Conservation (phyloP, 2,888 invertebrate species). For the Halictus quadricinctus region DNA sequence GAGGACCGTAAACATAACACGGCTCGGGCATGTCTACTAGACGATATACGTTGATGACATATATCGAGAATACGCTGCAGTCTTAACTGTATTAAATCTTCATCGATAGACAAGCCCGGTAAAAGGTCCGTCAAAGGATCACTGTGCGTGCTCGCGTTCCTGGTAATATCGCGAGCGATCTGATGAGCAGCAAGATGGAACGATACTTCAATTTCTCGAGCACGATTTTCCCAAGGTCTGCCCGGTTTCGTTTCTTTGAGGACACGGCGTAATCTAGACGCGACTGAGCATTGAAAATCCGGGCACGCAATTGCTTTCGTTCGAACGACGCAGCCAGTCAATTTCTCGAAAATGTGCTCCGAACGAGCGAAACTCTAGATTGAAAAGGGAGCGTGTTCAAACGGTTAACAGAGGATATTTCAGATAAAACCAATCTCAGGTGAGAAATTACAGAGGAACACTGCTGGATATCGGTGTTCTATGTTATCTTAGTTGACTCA, state of each 20-base stretch:
- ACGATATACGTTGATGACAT: too few relatives aligned
- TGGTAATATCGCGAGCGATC: conserved; percentile 23
- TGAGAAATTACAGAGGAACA: not conserved
- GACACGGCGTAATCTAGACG: conserved; percentile 36
- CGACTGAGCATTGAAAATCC: conserved; percentile 24
- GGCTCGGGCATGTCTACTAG: too few relatives aligned
- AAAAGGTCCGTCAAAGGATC: not conserved
- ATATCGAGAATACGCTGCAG: too few relatives aligned
- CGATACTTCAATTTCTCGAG: not conserved
- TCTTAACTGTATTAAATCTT: not conserved
- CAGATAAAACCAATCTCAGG: not conserved
- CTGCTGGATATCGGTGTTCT: not conserved
- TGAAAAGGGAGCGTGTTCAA: not conserved
- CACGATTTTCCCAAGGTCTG: conserved; percentile 38
- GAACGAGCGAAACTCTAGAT: conserved; percentile 6
- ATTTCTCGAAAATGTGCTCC: conserved; percentile 1
- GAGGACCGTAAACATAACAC: too few relatives aligned
- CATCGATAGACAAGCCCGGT: not conserved
- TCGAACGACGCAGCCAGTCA: not conserved
- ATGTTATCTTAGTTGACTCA: conserved; percentile 78
- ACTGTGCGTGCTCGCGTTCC: not conserved
- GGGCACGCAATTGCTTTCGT: not conserved
- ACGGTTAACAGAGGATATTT: not conserved
- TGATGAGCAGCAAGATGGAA: not conserved
- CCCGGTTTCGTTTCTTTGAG: conserved; percentile 24